Percentiles rank a stretch among this genome's conserved stretches.
phyloP scores from a whole-genome alignment of 2,113 vertebrate genomes.

The Siniperca knerii region DNA sequence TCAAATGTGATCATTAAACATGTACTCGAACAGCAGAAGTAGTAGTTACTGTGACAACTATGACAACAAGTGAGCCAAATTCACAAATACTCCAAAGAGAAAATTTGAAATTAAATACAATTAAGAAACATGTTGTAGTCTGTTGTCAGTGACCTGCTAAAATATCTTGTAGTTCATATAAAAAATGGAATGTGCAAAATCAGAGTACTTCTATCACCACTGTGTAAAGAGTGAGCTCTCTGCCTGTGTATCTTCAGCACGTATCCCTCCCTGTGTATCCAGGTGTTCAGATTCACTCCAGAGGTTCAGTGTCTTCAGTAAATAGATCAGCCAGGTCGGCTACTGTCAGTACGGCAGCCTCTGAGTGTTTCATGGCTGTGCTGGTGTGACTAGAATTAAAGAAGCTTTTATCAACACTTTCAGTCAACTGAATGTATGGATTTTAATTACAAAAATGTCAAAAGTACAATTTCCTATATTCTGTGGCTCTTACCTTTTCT shows the following conservation, averaged over 20 bases:
- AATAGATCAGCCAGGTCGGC: conserved; percentile 96
- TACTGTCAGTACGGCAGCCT: conserved; percentile 95
- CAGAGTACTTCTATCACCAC: background rate
- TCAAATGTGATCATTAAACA: conserved; percentile 22
- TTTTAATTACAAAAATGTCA: background rate
- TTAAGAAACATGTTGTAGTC: conserved; percentile 22
- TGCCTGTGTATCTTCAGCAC: conserved; percentile 1
- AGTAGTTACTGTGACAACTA: conserved; percentile 14
- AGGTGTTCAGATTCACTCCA: conserved; percentile 83
- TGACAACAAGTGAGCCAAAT: conserved; percentile 31
- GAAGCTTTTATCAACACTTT: background rate
- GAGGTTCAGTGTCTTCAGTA: conserved; percentile 90
- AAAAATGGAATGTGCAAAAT: conserved; percentile 76
- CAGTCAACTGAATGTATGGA: background rate
- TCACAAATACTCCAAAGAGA: conserved; percentile 36
- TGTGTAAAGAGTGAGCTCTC: conserved; percentile 9
- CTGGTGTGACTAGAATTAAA: conserved; percentile 86
- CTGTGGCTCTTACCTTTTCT: conserved; percentile 87
- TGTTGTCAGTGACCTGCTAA: conserved; percentile 20
- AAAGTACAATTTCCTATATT: background rate
- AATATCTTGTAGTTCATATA: conserved; percentile 41
- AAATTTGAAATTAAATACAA: conserved; percentile 27
- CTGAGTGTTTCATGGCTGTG: conserved; percentile 93
- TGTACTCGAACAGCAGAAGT: background rate
- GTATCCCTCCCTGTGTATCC: background rate